Base-by-base conservation (phyloP, 92 coral and sea anemone species). In the Umimayanthus chanpuru region DNA sequence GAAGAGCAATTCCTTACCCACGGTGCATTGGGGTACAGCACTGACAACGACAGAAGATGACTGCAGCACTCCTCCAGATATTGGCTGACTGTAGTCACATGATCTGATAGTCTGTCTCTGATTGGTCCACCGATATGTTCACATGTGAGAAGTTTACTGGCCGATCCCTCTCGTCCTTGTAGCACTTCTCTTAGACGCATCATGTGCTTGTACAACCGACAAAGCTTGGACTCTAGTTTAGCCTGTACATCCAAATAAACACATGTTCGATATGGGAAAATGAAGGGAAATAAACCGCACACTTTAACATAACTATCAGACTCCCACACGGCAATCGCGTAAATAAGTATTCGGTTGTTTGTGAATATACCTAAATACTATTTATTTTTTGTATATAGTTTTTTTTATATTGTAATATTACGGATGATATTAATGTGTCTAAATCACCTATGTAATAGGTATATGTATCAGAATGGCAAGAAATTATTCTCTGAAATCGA, bases 181-280 rank as follows among this genome's bases (percentile, higher is more conserved):
- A 93, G 86, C 21, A 76, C 61, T 82, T 89, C 93, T 77, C 75
- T 81, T 39, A 94, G 89, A 44, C 92, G 88, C 6, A 90, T 65
- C 91, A 94, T 90, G 79, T 91, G 93, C 81, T 94, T 94, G 93
- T 94, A 94, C 53, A 93, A 80, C 70, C 91, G 93, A 75, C 98
- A 92, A 32, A 94, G 87, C 86, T 93, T 94, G 79, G 98, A 93
- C 87, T 94, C 98, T 56, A 94, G 89, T 83, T 92, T 94, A 28
- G 98, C 87, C 98, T 94, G 81, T 21, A 40, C 12, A 77, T 41
- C 8, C 47, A 81, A 88, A 64, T 32, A n/a, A 20, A n/a, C 18
- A 36, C 50, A 7, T 47, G 10, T 7, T 47, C 50, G 6, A 9
- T 2, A 41, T 41, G 44, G 0, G 43, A 2, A 40, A 2, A 41